phyloP scores from a whole-genome alignment of 2,797 vertebrate species.

The Danionella dracula region DNA sequence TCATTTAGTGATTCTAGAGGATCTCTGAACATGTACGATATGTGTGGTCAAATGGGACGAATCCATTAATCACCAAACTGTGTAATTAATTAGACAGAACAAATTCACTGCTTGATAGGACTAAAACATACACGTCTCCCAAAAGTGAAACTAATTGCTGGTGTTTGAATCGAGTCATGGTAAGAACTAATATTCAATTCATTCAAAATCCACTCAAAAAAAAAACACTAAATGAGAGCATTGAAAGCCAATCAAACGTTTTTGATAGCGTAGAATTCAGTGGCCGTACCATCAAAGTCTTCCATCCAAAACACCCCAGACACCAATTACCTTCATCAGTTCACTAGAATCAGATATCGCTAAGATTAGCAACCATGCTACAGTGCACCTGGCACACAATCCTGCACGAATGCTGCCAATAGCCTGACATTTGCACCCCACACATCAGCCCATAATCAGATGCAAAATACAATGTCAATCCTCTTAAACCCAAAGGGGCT shows the following conservation, averaged over 20 bases:
- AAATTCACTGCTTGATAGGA: too few species aligned
- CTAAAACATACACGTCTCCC: too few species aligned
- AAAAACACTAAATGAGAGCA: too few species aligned
- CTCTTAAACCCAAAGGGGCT: conserved; percentile 46
- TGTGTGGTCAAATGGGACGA: too few species aligned
- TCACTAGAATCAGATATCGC: conserved; percentile 47
- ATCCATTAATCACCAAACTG: too few species aligned
- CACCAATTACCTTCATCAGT: conserved; percentile 65
- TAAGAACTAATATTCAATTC: too few species aligned
- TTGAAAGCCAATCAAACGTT: too few species aligned
- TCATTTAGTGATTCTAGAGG: too few species aligned
- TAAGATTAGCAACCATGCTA: conserved; percentile 57
- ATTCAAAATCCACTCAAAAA: too few species aligned
- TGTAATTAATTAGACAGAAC: too few species aligned
- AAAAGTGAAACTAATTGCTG: not conserved
- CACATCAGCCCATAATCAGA: conserved; percentile 58
- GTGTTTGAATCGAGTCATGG: not conserved
- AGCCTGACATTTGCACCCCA: conserved; percentile 64
- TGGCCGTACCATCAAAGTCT: conserved; percentile 55
- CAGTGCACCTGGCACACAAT: conserved; percentile 56
- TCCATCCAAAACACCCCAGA: conserved; percentile 49
- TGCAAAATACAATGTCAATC: conserved; percentile 59
- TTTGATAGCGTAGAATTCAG: too few species aligned
- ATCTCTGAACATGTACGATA: too few species aligned
- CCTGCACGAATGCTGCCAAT: conserved; percentile 48